phyloP scores from a whole-genome alignment of 2,113 vertebrate species.

The Laticauda laticaudata region DNA sequence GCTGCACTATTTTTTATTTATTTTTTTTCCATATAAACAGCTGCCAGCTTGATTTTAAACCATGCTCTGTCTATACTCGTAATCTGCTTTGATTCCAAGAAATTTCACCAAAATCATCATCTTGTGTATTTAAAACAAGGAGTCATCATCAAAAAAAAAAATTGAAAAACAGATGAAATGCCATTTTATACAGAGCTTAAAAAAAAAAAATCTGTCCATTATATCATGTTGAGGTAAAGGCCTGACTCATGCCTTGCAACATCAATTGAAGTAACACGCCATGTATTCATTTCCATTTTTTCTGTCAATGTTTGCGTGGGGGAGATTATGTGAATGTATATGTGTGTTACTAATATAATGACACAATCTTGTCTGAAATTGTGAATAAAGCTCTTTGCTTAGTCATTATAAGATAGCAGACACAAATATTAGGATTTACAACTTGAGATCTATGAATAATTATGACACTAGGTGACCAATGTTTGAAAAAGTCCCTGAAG shows the following conservation, averaged over 20 bases:
- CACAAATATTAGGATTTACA: neutral
- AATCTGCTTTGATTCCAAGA: neutral
- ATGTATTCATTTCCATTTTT: neutral
- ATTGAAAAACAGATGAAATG: neutral
- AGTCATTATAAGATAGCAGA: slow-evolving; percentile 2
- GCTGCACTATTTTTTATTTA: neutral
- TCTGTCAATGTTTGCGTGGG: neutral
- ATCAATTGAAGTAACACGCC: neutral
- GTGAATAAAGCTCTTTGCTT: neutral
- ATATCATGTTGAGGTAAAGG: neutral
- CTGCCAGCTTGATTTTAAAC: neutral
- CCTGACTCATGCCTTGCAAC: neutral
- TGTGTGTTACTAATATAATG: slow-evolving; percentile 3
- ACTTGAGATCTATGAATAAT: neutral
- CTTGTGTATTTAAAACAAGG: neutral
- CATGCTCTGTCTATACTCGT: no score
- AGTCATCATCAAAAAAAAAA: neutral
- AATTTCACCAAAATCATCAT: neutral
- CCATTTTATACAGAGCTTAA: neutral
- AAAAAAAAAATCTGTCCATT: neutral
- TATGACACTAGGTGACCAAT: neutral
- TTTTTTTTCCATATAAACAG: neutral
- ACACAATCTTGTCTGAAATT: neutral
- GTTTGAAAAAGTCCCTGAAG: neutral
- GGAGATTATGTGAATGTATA: neutral